Evolutionary conservation across 2,888 invertebrate species (phyloP).

Genomic region (Pristionchus entomophagus): DNA sequence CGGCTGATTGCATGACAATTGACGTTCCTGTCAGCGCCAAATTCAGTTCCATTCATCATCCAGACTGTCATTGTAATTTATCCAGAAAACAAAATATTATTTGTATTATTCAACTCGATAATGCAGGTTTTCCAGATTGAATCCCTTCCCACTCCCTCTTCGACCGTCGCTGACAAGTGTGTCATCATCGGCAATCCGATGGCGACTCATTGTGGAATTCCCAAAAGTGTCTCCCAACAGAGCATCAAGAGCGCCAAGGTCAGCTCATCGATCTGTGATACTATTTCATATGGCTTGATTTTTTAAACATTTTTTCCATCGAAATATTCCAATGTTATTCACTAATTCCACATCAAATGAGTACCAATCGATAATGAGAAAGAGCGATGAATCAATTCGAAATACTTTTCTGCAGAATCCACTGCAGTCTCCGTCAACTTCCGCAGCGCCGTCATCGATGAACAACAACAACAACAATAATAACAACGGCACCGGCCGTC

Average conservation of each 20-base stretch:
- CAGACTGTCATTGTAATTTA: background rate
- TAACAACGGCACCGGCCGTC: background rate
- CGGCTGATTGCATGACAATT: background rate
- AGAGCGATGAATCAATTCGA: no score
- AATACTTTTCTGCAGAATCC: no score
- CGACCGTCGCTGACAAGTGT: slow-evolving; percentile 35
- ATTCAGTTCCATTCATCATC: background rate
- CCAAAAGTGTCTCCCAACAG: slow-evolving; percentile 48
- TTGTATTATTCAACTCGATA: background rate
- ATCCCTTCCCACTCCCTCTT: slow-evolving; percentile 19
- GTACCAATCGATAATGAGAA: no score
- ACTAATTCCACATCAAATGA: no score
- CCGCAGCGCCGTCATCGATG: background rate
- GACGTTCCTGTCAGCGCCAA: background rate
- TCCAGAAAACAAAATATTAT: background rate
- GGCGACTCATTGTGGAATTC: slow-evolving; percentile 38
- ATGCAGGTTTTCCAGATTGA: background rate
- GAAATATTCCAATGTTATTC: no score
- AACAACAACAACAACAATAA: background rate
- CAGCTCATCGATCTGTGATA: background rate
- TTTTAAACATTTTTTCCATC: no score
- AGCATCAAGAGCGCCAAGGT: slow-evolving; percentile 44
- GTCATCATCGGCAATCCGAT: slow-evolving; percentile 43
- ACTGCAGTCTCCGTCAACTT: background rate
- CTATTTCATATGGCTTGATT: background rate